Evolutionary conservation across 2,113 vertebrate species (phyloP).

Genomic region (Falcunculus frontatus): DNA sequence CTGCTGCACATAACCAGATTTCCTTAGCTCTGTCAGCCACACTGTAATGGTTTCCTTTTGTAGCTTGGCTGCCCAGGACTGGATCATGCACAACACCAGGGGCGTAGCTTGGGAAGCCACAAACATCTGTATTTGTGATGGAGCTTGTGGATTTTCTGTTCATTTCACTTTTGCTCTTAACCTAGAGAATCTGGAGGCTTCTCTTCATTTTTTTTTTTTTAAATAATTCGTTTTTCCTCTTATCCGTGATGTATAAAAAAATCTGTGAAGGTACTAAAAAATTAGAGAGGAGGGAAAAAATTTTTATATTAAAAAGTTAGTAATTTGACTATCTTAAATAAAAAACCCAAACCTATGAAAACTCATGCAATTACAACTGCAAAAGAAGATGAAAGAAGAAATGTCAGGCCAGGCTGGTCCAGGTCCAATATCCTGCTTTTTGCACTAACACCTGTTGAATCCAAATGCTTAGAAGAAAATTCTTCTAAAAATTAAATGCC

Average conservation of each 20-base stretch:
- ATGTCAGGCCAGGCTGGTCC: background rate
- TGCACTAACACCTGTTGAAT: background rate
- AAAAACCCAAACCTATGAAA: background rate
- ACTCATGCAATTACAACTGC: background rate
- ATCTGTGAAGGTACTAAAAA: background rate
- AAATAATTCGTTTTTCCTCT: background rate
- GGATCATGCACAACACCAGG: background rate
- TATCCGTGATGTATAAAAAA: background rate
- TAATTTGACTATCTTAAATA: background rate
- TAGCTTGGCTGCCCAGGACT: background rate
- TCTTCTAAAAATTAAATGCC: background rate
- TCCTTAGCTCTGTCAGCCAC: background rate
- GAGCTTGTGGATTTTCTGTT: background rate
- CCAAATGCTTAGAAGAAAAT: background rate
- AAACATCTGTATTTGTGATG: background rate
- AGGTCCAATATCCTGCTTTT: background rate
- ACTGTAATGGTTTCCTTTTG: background rate
- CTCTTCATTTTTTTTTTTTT: too few relatives aligned
- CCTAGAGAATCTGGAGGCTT: background rate
- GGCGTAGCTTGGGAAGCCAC: rapidly evolving
- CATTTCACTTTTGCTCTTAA: background rate
- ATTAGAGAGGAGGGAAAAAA: background rate
- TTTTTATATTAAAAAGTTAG: background rate
- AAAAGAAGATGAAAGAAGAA: background rate
- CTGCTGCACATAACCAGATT: background rate